Percentiles rank a stretch among this genome's conserved stretches.
These are phyloP conservation scores for Erebia aethiops DNA, from an alignment of 2,888 invertebrate species.

Conservation along the genomic window DNA sequence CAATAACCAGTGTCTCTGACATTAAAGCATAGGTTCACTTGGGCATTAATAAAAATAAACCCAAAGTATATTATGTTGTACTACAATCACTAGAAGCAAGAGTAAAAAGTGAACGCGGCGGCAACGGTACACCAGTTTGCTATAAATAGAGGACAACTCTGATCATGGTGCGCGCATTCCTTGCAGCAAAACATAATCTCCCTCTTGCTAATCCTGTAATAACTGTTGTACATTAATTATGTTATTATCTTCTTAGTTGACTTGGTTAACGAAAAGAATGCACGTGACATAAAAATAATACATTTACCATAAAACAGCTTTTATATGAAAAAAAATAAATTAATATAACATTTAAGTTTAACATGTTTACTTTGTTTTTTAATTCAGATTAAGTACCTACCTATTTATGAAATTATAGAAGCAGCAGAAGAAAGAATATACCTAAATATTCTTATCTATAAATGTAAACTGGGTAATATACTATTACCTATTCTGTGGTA, in stretches of 20 bases:
- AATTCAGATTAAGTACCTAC: no score
- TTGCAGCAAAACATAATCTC: conserved; percentile 16
- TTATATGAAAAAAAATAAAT: no score
- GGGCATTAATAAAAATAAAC: conserved; percentile 19
- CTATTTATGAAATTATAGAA: not conserved
- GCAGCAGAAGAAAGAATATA: not conserved
- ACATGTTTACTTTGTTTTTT: no score
- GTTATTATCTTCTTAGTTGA: conserved; percentile 9
- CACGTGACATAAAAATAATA: not conserved
- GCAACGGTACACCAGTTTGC: conserved; percentile 35
- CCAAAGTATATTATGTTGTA: conserved; percentile 23
- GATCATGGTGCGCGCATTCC: conserved; percentile 21
- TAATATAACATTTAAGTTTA: no score
- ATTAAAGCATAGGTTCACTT: conserved; percentile 10
- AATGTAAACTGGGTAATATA: no score
- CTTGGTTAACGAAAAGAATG: not conserved
- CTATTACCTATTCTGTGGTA: no score
- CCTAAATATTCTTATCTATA: no score
- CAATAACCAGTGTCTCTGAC: conserved; percentile 6
- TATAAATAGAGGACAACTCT: conserved; percentile 25
- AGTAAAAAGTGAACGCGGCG: conserved; percentile 20
- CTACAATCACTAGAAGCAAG: conserved; percentile 17
- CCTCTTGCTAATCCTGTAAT: conserved; percentile 16
- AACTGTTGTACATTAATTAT: conserved; percentile 12
- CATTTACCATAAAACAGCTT: no score